Conservation (phyloP, 2,113 vertebrate genomes). For the Melierax canorus region DNA sequence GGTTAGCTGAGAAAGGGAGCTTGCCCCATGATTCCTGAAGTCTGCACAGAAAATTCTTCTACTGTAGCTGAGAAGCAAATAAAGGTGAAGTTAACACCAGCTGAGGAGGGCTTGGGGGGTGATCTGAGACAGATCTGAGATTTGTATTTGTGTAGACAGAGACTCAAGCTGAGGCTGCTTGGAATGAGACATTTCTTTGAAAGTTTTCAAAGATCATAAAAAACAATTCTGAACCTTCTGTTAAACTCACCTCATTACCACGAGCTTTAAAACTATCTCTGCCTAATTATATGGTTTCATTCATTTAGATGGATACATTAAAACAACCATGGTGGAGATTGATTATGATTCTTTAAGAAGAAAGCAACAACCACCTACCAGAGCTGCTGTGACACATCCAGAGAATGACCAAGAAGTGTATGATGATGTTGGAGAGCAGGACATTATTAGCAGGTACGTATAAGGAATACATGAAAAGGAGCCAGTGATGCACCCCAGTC, state of each 20-base stretch:
- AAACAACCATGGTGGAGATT: conserved; percentile 86
- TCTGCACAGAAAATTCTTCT: not conserved
- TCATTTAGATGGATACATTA: conserved; percentile 88
- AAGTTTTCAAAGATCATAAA: not conserved
- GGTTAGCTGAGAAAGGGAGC: not conserved
- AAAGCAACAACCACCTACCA: conserved; percentile 59
- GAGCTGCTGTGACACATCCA: not conserved
- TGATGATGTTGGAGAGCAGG: conserved; percentile 83
- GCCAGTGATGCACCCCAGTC: not conserved
- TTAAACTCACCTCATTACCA: not conserved
- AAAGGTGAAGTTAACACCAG: not conserved
- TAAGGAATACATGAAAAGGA: not conserved
- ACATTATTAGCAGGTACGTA: conserved; percentile 71
- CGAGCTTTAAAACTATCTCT: not conserved
- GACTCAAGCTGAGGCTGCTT: not conserved
- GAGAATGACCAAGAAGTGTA: conserved; percentile 82
- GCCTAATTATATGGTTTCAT: not conserved
- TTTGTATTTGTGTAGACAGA: not conserved
- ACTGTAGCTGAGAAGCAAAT: not conserved
- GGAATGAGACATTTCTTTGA: not conserved
- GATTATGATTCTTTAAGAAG: conserved; percentile 83
- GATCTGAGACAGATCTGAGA: not conserved
- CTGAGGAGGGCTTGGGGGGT: not conserved
- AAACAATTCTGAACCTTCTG: not conserved
- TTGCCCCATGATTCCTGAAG: not conserved